Base-by-base conservation (phyloP, 2,888 invertebrate genomes). In the Encarsia formosa region DNA sequence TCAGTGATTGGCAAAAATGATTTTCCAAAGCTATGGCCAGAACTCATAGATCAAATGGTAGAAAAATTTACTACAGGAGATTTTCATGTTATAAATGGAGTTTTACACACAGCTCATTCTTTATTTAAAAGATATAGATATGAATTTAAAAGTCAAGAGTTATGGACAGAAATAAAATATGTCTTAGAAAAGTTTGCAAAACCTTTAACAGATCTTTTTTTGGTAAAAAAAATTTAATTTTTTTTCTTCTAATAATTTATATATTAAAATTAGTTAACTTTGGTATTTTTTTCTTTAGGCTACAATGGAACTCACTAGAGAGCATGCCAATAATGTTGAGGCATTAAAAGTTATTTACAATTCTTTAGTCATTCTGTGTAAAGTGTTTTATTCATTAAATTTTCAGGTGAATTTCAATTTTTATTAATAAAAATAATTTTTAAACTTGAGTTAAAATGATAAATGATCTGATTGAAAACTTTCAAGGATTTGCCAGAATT, bases 91-190 rank as follows among this genome's bases (percentile, higher is more conserved):
- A 95, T 98, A 56, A 95, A 97, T 71, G 97, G 97, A 1, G 87
- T 97, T 0, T 78, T 99, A 9, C 84, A 91, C 61, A 98, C 98
- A 0, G 96, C 93, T 0, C 95, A 99, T 75, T 97, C 98, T 0
- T 78, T 99, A 2, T 98, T 99, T 77, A 94, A 95, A 73, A 83
- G 92, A 61, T 98, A 99, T 75, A 83, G 98, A 43, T 91, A 87
- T 67, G 97, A 98, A 76, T 94, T 95, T 73, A 95, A 96, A 73
- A 95, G 96, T 0, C 88, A 98, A 70, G 82, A 83, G 54, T 79
- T 99, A 3, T 99, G 98, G 97, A 84, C 84, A 45, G 99, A 99
- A 77, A 98, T 99, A 57, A 96, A 96, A 73, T 88, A 91, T 76
- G 98, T 99, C 1, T 75, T 99, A 60, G 92, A 94, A 54, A 88